phyloP scores from a whole-genome alignment of 2,888 invertebrate genomes.

The Drosophila buzzatii region DNA sequence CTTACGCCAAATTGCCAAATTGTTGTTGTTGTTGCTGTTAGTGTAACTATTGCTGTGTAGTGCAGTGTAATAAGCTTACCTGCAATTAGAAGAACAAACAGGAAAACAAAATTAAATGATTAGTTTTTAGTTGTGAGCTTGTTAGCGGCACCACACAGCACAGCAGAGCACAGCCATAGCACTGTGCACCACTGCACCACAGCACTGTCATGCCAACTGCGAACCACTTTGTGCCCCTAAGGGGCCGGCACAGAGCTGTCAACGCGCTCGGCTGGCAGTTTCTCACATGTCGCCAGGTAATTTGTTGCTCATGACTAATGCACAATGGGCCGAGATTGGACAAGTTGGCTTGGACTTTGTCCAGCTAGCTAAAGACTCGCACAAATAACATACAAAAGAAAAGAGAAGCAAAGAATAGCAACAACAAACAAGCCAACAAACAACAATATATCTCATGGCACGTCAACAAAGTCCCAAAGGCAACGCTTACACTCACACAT shows the following conservation, averaged over 20 bases:
- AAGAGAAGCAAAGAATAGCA: slow-evolving; percentile 13
- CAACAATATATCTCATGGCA: slow-evolving; percentile 72
- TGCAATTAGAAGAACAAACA: slow-evolving; percentile 77
- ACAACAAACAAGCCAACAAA: slow-evolving; percentile 42
- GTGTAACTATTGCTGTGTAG: slow-evolving; percentile 6
- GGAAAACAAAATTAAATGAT: slow-evolving; percentile 42
- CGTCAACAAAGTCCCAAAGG: slow-evolving; percentile 70
- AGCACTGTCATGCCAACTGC: not conserved
- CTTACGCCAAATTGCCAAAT: slow-evolving; percentile 57
- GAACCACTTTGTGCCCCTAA: slow-evolving; percentile 19
- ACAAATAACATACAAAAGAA: slow-evolving; percentile 28
- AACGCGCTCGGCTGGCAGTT: slow-evolving; percentile 47
- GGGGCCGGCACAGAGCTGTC: slow-evolving; percentile 50
- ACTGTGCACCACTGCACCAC: slow-evolving; percentile 7
- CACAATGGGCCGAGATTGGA: slow-evolving; percentile 58
- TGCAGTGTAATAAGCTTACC: slow-evolving; percentile 68
- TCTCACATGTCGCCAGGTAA: slow-evolving; percentile 78
- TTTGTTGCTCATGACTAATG: slow-evolving; percentile 76
- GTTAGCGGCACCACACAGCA: slow-evolving; percentile 7
- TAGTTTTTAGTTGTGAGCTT: slow-evolving; percentile 33
- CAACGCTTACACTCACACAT: slow-evolving; percentile 31
- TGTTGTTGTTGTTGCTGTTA: slow-evolving; percentile 29
- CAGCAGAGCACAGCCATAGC: not conserved
- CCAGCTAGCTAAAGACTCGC: slow-evolving; percentile 42
- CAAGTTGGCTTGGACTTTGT: slow-evolving; percentile 54